Conservation (phyloP, 2,888 invertebrate genomes). For the Scrobipalpa costella region DNA sequence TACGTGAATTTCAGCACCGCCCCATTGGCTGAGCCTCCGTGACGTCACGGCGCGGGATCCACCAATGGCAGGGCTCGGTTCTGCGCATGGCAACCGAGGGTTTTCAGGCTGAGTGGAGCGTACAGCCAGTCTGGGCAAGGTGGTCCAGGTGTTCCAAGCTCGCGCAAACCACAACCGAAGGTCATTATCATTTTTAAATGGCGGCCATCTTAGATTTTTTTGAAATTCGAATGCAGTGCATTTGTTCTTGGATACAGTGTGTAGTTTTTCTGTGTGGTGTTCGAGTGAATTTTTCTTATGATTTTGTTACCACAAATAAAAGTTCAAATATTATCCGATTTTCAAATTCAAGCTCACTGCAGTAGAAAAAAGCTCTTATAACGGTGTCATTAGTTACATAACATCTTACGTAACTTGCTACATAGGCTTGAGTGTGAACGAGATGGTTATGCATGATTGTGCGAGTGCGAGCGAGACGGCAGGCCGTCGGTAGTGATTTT, state of each 20-base stretch:
- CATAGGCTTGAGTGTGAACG: slow-evolving; percentile 37
- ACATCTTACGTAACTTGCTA: slow-evolving; percentile 43
- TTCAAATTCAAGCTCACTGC: not conserved
- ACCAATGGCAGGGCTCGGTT: slow-evolving; percentile 60
- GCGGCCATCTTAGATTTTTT: slow-evolving; percentile 50
- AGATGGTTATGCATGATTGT: slow-evolving; percentile 37
- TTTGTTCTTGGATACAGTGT: slow-evolving; percentile 1
- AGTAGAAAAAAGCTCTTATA: slow-evolving; percentile 12
- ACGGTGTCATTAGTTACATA: slow-evolving; percentile 27
- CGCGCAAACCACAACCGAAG: slow-evolving; percentile 60
- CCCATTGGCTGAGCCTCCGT: slow-evolving; percentile 59
- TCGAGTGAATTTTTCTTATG: slow-evolving; percentile 14
- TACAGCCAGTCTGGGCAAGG: slow-evolving; percentile 71
- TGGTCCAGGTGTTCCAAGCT: slow-evolving; percentile 75
- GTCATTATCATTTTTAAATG: slow-evolving; percentile 57
- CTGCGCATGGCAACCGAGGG: slow-evolving; percentile 66
- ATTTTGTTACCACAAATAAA: slow-evolving; percentile 2
- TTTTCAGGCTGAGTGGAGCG: slow-evolving; percentile 53
- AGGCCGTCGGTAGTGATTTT: slow-evolving; percentile 43
- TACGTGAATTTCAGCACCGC: slow-evolving; percentile 72
- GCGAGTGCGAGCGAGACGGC: slow-evolving; percentile 41
- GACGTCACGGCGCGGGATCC: slow-evolving; percentile 62
- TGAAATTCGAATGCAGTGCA: slow-evolving; percentile 33
- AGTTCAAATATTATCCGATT: not conserved
- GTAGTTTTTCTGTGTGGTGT: not conserved